phyloP scores from a whole-genome alignment of 2,113 vertebrate species.

The Catharus fuscescens region DNA sequence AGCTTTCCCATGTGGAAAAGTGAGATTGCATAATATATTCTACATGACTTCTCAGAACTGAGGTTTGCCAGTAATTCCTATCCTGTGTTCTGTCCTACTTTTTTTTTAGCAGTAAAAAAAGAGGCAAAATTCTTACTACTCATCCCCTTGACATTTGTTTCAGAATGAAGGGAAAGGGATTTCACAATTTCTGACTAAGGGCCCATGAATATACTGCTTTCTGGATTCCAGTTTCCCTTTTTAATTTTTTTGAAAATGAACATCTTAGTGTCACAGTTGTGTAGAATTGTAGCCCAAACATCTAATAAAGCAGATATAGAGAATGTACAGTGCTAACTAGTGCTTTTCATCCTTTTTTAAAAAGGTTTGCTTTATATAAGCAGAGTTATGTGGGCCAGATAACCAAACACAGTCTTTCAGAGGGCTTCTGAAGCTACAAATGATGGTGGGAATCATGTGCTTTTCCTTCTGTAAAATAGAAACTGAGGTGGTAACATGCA shows the following conservation, averaged over 20 bases:
- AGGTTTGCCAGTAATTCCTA: background rate
- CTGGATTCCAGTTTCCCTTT: background rate
- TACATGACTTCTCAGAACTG: background rate
- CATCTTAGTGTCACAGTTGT: accelerated
- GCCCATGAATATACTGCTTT: background rate
- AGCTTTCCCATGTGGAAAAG: background rate
- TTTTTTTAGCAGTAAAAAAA: background rate
- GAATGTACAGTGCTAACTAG: background rate
- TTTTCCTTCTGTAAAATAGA: background rate
- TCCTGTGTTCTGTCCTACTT: background rate
- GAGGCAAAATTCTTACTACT: background rate
- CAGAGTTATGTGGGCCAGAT: background rate
- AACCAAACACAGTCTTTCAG: background rate
- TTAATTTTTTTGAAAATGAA: accelerated
- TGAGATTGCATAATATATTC: background rate
- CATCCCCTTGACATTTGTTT: background rate
- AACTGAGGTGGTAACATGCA: background rate
- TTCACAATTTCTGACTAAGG: background rate
- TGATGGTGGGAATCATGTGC: accelerated
- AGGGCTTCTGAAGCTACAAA: background rate
- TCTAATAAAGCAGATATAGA: background rate
- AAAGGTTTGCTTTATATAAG: too few relatives aligned
- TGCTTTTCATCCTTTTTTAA: background rate
- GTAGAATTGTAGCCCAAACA: background rate
- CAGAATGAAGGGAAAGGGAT: background rate